These are phyloP conservation scores for Rhagoletis pomonella DNA, from an alignment of 1,140 invertebrate species.

Conservation along the genomic window DNA sequence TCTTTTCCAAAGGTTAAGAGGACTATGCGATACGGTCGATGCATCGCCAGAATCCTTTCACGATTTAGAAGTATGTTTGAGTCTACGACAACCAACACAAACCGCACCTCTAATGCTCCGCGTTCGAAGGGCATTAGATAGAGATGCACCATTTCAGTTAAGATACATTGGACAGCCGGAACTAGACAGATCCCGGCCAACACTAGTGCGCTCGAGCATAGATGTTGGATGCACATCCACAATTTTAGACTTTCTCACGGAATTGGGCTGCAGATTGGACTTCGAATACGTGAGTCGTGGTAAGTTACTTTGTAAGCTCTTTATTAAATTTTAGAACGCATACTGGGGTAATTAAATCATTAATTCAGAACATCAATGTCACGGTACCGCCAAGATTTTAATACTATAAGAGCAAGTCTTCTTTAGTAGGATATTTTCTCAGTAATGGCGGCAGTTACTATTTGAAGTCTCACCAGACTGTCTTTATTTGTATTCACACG, in stretches of 20 bases:
- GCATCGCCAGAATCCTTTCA: slow-evolving; percentile 92
- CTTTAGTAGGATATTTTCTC: too few species aligned
- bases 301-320: slow-evolving; percentile 59
- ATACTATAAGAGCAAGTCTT: too few species aligned
- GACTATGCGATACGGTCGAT: slow-evolving; percentile 96
- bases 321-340: too few species aligned
- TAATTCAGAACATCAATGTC: too few species aligned
- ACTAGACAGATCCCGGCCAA: slow-evolving; percentile 91
- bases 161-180: slow-evolving; percentile 94
- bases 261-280: slow-evolving; percentile 92
- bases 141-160: slow-evolving; percentile 89
- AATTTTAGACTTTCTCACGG: slow-evolving; percentile 92
- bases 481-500: too few species aligned
- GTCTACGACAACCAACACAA: slow-evolving; percentile 79
- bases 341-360: too few species aligned
- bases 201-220: slow-evolving; percentile 91
- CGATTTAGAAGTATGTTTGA: slow-evolving; percentile 92
- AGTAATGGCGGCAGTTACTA: too few species aligned
- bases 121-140: slow-evolving; percentile 84
- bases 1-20: slow-evolving; percentile 78
- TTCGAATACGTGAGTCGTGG: slow-evolving; percentile 95
- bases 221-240: slow-evolving; percentile 93
- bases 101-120: slow-evolving; percentile 79
- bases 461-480: too few species aligned
- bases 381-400: too few species aligned